Conservation (phyloP, 2,888 invertebrate species). For the Rhagonycha lutea region DNA sequence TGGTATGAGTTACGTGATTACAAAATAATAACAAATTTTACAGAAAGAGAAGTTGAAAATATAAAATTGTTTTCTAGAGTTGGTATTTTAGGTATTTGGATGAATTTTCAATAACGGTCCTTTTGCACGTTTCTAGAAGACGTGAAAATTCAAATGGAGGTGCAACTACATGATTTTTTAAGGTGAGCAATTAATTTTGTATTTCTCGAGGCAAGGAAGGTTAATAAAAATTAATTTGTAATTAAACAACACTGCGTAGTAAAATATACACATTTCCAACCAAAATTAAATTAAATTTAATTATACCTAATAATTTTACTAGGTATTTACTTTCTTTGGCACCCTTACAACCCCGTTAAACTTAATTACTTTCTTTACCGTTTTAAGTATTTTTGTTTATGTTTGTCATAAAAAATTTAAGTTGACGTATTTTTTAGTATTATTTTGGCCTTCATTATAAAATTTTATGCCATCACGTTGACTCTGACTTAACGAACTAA, state of each 20-base stretch:
- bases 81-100: not conserved
- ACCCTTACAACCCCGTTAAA: not conserved
- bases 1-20: not conserved
- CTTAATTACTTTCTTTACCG: not conserved
- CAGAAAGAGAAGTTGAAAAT: not conserved
- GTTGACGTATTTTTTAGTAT: not conserved
- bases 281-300: slow-evolving; percentile 1
- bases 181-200: not conserved
- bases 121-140: not conserved
- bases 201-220: not conserved
- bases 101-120: not conserved
- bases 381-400: not conserved
- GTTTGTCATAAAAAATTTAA: not conserved
- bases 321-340: not conserved
- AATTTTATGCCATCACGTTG: not conserved
- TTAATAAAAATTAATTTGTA: slow-evolving; percentile 1
- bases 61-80: not conserved
- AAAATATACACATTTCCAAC: not conserved
- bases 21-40: not conserved
- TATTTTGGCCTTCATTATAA: not conserved
- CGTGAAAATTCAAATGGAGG: not conserved
- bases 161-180: not conserved
- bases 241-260: not conserved
- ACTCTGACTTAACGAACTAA: not conserved
- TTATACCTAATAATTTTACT: slow-evolving; percentile 2